Percentiles rank a stretch among this genome's conserved stretches.
Evolutionary conservation across 2,797 vertebrate genomes (phyloP).

Genomic region (Bryconaethiops microstoma): DNA sequence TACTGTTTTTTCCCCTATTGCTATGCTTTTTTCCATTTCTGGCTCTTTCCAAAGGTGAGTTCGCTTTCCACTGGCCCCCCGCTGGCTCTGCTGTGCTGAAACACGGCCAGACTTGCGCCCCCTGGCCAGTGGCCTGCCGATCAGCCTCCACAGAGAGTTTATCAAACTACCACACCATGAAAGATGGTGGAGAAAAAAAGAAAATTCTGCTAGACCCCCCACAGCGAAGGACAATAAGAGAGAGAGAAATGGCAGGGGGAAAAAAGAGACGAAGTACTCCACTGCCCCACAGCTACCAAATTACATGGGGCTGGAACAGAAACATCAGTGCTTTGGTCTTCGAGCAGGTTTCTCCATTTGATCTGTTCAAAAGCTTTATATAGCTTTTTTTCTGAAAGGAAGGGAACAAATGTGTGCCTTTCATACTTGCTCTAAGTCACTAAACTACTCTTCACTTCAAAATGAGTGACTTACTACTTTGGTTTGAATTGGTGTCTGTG

Average conservation of each 20-base stretch:
- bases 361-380: neutral
- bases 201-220: neutral
- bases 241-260: constrained; percentile 11
- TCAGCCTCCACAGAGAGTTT: constrained; percentile 18
- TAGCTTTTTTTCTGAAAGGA: neutral
- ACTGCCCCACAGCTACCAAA: constrained; percentile 10
- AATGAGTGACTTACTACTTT: neutral
- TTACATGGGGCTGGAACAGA: constrained; percentile 16
- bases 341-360: neutral
- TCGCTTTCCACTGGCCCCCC: constrained; percentile 7
- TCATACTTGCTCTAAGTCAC: neutral
- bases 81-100: constrained; percentile 38
- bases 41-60: constrained; percentile 26
- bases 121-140: constrained; percentile 12
- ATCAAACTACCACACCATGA: constrained; percentile 45
- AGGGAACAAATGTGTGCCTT: neutral
- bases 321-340: neutral
- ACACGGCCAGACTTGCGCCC: neutral
- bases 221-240: constrained; percentile 8
- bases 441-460: neutral
- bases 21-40: constrained; percentile 7
- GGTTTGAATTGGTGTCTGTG: neutral
- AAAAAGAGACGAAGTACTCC: neutral
- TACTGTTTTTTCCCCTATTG: neutral
- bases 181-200: constrained; percentile 1